Base-by-base conservation (phyloP, 2,888 invertebrate genomes). In the Ypsolopha scabrella region DNA sequence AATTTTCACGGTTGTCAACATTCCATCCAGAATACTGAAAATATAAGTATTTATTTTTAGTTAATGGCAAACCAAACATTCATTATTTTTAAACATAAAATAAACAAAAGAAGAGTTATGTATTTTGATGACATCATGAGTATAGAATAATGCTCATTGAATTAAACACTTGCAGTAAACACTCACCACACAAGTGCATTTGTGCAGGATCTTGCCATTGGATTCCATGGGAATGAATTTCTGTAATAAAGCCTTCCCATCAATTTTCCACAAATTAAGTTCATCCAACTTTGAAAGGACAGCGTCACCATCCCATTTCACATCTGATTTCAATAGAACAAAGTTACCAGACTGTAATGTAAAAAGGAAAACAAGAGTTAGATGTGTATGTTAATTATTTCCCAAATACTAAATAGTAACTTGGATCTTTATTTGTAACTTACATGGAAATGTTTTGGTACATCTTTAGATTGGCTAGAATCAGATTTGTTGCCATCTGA, bases 191-290 rank as follows among this genome's bases (percentile, higher is more conserved):
- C 89, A 90, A 62, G 89, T 89, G 64, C 89, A 89, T 70, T 88
- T 89, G 70, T 90, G 90, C 52, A 89, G 70, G 44, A 80, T 71
- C 67, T 86, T 87, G 55, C 88, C 89, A 72, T 80, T 87, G 55
- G 88, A 87, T 68, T 89, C 87, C 78, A 89, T 87, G 38, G 90
- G 88, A 61, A 91, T 89, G 74, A 89, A 92, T 67, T 91, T 91
- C 67, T 91, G 91, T 60, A 92, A 70, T 65, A 91, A 81, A 55
- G 89, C 88, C 65, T 90, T 90, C 44, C 89, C 89, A 75, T 91
- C 91, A 57, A 92, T 90, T 76, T 90, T 90, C 92, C 92, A 92
- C 64, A 92, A 82, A 59, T 90, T 89, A 54, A 90, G 85, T 64
- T 88, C 87, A 81, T 83, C 82, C 70, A 86, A 62, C 57, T 87